phyloP scores from a whole-genome alignment of 2,797 vertebrate genomes.

The Acipenser oxyrinchus region DNA sequence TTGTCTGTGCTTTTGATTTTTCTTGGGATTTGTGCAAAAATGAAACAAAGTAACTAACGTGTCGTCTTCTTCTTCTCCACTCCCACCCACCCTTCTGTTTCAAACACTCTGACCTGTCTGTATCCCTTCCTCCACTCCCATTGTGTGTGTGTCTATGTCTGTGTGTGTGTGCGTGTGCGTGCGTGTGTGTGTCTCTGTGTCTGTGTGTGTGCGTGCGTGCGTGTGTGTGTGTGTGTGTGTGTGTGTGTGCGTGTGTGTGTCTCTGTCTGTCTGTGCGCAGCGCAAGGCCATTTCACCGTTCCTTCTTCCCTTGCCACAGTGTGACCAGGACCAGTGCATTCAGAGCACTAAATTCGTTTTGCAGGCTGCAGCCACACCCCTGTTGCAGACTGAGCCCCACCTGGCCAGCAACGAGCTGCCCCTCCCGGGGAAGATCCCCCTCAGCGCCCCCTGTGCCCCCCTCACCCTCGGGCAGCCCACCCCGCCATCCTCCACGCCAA shows the following conservation, averaged over 20 bases:
- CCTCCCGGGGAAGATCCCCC: constrained; percentile 63
- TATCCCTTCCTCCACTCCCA: not conserved
- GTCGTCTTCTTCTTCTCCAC: too few relatives aligned
- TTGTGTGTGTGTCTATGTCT: constrained; percentile 13
- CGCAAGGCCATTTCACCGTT: constrained; percentile 12
- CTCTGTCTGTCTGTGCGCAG: constrained; percentile 33
- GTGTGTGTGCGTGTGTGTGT: constrained; percentile 11
- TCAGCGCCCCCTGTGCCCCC: constrained; percentile 71
- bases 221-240: constrained; percentile 15
- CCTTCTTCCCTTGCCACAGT: constrained; percentile 58
- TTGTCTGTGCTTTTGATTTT: too few relatives aligned
- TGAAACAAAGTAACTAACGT: too few relatives aligned
- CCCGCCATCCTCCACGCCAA: constrained; percentile 82
- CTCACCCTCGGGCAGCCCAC: constrained; percentile 83
- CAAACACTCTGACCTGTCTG: too few relatives aligned
- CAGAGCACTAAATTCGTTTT: constrained; percentile 99
- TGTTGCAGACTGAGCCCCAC: constrained; percentile 79
- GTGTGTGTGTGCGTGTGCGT: constrained; percentile 12
- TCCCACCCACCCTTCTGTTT: too few relatives aligned
- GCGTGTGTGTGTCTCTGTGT: constrained; percentile 12
- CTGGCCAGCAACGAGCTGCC: constrained; percentile 72
- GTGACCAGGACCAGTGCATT: constrained; percentile 93
- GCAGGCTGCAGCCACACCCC: constrained; percentile 87
- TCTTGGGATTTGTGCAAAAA: too few relatives aligned
- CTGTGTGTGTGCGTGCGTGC: constrained; percentile 11